Conservation (phyloP, 1,140 invertebrate genomes). For the Pygmarrhopalites habei region DNA sequence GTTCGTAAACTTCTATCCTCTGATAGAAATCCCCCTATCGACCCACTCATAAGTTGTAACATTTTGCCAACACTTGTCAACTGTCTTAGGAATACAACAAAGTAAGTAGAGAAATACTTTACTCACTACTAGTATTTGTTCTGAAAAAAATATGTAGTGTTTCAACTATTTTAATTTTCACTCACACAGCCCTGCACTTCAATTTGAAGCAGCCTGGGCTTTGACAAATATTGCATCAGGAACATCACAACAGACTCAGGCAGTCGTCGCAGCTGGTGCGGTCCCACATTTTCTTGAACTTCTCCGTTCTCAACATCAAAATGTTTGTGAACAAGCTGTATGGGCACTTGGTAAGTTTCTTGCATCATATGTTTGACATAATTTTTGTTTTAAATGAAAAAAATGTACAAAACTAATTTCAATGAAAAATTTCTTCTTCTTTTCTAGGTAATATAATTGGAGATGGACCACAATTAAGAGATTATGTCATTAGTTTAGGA, state of each 20-base stretch:
- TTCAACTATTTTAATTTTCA: not conserved
- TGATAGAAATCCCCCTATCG: constrained; percentile 97
- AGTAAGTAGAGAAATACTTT: constrained; percentile 48
- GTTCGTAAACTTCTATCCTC: constrained; percentile 90
- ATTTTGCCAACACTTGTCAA: constrained; percentile 89
- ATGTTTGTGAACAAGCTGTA: constrained; percentile 97
- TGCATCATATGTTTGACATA: not conserved
- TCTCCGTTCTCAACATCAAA: constrained; percentile 83
- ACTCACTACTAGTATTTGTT: not conserved
- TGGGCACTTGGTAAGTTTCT: constrained; percentile 79
- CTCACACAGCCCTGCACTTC: constrained; percentile 82
- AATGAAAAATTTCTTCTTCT: too few relatives aligned
- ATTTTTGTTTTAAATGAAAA: not conserved
- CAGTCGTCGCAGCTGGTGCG: constrained; percentile 88
- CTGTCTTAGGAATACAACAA: constrained; percentile 73
- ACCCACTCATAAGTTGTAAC: constrained; percentile 84
- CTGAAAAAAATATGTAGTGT: not conserved
- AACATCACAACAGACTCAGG: constrained; percentile 89
- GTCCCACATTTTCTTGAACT: constrained; percentile 90
- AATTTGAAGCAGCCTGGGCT: constrained; percentile 99
- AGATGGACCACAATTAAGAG: constrained; percentile 80
- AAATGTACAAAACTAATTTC: not conserved
- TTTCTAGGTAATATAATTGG: constrained; percentile 73
- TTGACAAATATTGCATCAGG: constrained; percentile 98
- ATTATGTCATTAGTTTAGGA: constrained; percentile 84